Conservation (phyloP, 2,113 vertebrate species). For the Poeciliopsis prolifica region DNA sequence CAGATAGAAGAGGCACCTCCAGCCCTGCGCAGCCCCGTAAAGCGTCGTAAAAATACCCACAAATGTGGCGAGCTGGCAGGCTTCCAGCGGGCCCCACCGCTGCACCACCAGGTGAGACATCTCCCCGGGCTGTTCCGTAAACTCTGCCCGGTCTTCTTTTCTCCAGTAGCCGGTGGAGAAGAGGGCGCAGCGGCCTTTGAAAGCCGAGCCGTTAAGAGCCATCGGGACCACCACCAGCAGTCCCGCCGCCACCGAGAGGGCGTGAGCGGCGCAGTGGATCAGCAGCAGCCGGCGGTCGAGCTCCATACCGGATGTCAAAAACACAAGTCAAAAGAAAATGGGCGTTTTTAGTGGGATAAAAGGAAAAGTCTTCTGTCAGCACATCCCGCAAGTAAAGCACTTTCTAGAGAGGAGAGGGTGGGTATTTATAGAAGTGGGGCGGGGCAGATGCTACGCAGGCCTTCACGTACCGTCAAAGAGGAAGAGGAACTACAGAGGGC, state of each 20-base stretch:
- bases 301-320: conserved; percentile 65
- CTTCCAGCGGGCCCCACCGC: conserved; percentile 80
- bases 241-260: conserved; percentile 73
- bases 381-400: not conserved
- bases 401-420: not conserved
- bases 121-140: conserved; percentile 32
- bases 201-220: conserved; percentile 81
- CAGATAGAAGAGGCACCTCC: conserved; percentile 82
- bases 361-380: not conserved
- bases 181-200: conserved; percentile 82
- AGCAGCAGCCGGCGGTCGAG: conserved; percentile 77
- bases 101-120: conserved; percentile 73
- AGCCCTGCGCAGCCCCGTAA: conserved; percentile 82
- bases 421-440: conserved; percentile 42
- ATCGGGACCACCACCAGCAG: conserved; percentile 82
- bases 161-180: conserved; percentile 81
- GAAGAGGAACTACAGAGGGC: not conserved
- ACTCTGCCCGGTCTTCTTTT: conserved; percentile 58
- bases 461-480: conserved; percentile 2
- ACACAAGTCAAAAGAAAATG: not conserved
- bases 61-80: conserved; percentile 83
- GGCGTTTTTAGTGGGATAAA: accelerated
- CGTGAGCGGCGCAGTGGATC: conserved; percentile 78
- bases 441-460: conserved; percentile 25
- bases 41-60: conserved; percentile 82